phyloP scores from a whole-genome alignment of 2,113 vertebrate species.

The Perca flavescens region DNA sequence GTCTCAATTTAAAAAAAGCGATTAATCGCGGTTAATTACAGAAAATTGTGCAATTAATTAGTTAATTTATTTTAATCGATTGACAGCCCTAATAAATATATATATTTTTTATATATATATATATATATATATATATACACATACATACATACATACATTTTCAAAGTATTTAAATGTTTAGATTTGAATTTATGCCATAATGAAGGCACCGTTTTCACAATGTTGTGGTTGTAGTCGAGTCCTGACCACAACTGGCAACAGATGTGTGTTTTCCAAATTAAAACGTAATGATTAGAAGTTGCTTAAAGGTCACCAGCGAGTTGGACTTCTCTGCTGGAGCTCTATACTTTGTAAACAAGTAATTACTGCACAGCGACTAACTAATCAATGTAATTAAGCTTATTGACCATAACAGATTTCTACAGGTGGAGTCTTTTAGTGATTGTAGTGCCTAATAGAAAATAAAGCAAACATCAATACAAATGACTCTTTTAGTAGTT shows the following conservation, averaged over 20 bases:
- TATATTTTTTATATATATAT: too few species aligned
- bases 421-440: background rate
- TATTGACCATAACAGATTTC: slow-evolving; percentile 3
- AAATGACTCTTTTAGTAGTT: background rate
- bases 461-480: slow-evolving; percentile 7
- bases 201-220: too few species aligned
- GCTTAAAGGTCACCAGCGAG: slow-evolving; percentile 17
- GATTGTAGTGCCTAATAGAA: slow-evolving; percentile 1
- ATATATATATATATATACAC: too few species aligned
- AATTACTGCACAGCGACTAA: slow-evolving; percentile 31
- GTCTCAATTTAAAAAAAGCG: too few species aligned
- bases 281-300: slow-evolving; percentile 20
- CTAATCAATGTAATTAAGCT: slow-evolving; percentile 36
- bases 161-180: background rate
- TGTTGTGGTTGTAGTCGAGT: background rate
- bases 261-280: background rate
- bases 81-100: too few species aligned
- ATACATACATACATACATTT: background rate
- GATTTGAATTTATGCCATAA: too few species aligned
- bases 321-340: slow-evolving; percentile 14
- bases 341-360: slow-evolving; percentile 26
- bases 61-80: too few species aligned
- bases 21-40: too few species aligned
- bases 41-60: too few species aligned
- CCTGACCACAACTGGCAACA: background rate